Evolutionary conservation across 2,113 vertebrate species (phyloP), one percentile per base, ranked within the genome.

Genomic region (Cottus gobio): DNA sequence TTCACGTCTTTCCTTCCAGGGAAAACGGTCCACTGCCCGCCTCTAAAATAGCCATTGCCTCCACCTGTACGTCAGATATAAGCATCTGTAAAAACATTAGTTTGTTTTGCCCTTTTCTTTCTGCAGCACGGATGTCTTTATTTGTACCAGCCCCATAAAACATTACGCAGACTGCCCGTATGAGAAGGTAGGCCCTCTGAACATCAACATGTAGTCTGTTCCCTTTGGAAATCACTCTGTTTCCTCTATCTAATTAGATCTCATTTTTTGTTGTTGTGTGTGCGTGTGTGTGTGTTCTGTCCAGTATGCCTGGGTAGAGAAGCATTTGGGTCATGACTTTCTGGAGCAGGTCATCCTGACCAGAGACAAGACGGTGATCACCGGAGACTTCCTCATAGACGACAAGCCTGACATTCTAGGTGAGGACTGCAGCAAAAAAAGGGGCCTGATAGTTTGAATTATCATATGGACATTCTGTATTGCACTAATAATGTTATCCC

Each of bases 291-390:
- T 48, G 65, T 76, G 58, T 26, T 67, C 39, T 77, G 71, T 70
- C 42, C 90, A 99, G 98, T 97, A 97, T 0, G 97, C 98, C 60
- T 99, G 98, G 98, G 94, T 98, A 62, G 98, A 99, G 92, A 97
- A 96, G 64, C 96, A 99, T 92, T 93, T 99, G 0, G 97, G 97
- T 12, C 80, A 93, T 0, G 96, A 96, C 39, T 99, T 99, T 81
- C 94, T 99, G 56, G 97, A 99, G 84, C 96, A 96, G 79, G 95
- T 97, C 0, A 95, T 99, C 83, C 93, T 99, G 91, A 98, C 98
- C 13, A 92, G 95, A 89, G 98, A 99, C 91, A 99, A 99, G 93
- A 99, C 98, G 0, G 87, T 99, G 79, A 93, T 99, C 84, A 94
- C 93, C 7, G 98, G 96, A 5, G 97, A 99, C 84, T 79, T 99